phyloP scores from a whole-genome alignment of 2,888 invertebrate genomes.

The Diaphora mendica region DNA sequence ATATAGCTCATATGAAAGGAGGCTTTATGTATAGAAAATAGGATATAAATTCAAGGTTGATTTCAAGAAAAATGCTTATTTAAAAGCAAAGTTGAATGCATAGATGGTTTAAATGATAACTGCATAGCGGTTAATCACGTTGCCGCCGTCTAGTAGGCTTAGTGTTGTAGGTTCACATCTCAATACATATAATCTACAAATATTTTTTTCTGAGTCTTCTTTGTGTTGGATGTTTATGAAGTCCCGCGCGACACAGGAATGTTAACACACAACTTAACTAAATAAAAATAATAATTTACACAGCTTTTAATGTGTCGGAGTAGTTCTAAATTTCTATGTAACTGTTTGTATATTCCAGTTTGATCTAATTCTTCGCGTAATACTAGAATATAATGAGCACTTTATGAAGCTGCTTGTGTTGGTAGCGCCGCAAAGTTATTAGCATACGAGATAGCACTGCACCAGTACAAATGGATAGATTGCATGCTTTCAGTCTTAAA shows the following conservation, averaged over 20 bases:
- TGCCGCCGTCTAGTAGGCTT: too few species aligned
- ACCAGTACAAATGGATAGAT: slow-evolving; percentile 16
- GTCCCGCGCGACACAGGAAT: too few species aligned
- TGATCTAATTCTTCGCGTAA: slow-evolving; percentile 8
- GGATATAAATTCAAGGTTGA: not conserved
- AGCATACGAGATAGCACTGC: slow-evolving; percentile 19
- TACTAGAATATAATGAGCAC: slow-evolving; percentile 20
- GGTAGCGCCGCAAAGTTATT: slow-evolving; percentile 15
- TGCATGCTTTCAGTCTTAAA: slow-evolving; percentile 3
- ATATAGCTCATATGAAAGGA: too few species aligned
- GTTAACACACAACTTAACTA: too few species aligned
- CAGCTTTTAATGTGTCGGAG: too few species aligned
- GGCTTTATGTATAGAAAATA: not conserved
- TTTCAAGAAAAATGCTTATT: not conserved
- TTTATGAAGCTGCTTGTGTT: slow-evolving; percentile 18
- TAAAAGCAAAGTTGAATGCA: not conserved
- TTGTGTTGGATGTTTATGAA: too few species aligned
- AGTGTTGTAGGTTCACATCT: too few species aligned
- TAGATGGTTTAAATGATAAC: too few species aligned
- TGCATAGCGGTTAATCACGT: not conserved
- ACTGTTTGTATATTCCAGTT: slow-evolving; percentile 1
- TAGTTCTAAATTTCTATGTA: not conserved
- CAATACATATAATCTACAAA: too few species aligned
- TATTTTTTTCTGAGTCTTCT: too few species aligned
- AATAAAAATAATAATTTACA: too few species aligned